Conservation (phyloP, 2,888 invertebrate genomes). For the Drosophila flavopinicola region DNA sequence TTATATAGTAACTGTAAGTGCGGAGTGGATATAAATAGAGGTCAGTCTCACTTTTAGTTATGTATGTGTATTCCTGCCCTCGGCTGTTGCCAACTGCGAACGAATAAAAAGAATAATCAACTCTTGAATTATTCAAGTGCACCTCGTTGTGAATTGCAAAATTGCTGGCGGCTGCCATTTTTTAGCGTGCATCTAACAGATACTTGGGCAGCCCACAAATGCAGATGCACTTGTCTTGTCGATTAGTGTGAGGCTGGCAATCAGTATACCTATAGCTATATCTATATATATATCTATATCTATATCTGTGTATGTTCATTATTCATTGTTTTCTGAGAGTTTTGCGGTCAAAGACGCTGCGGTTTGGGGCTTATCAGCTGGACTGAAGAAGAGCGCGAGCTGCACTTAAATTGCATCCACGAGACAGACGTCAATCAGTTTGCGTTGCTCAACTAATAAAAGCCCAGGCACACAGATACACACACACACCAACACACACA, state of each 20-base stretch:
- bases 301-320: neutral
- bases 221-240: conserved; percentile 30
- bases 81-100: neutral
- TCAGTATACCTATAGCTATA: conserved; percentile 6
- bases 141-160: conserved; percentile 30
- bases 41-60: too few relatives aligned
- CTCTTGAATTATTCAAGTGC: conserved; percentile 58
- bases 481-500: conserved; percentile 13
- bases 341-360: conserved; percentile 45
- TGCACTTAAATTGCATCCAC: conserved; percentile 80
- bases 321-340: conserved; percentile 29
- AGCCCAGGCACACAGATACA: conserved; percentile 22
- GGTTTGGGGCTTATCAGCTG: conserved; percentile 48
- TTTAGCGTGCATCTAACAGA: conserved; percentile 11
- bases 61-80: neutral
- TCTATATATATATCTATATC: conserved; percentile 11
- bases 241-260: conserved; percentile 24
- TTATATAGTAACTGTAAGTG: neutral
- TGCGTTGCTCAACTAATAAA: conserved; percentile 68
- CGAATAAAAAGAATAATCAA: conserved; percentile 11
- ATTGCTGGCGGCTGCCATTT: conserved; percentile 17
- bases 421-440: conserved; percentile 78
- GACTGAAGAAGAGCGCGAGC: conserved; percentile 49
- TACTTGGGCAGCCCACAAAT: conserved; percentile 11
- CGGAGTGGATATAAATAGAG: neutral